phyloP scores from a whole-genome alignment of 2,797 vertebrate species.

The Ptychobarbus kaznakovi region DNA sequence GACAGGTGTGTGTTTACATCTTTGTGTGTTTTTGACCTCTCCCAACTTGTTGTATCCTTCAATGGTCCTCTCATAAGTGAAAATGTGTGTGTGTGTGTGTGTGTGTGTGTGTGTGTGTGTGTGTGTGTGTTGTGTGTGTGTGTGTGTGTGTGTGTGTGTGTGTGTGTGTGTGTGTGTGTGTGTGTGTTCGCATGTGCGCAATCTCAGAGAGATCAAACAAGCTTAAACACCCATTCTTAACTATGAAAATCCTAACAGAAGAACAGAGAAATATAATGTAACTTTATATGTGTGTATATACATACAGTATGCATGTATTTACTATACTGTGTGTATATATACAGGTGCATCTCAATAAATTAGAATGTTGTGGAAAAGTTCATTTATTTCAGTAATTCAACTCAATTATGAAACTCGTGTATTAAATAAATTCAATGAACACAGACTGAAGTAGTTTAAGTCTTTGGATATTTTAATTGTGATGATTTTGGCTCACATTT shows the following conservation, averaged over 20 bases:
- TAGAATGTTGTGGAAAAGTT: no score
- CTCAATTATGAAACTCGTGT: no score
- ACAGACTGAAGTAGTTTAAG: no score
- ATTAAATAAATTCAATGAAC: no score
- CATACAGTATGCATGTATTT: no score
- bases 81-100: not conserved
- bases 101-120: not conserved
- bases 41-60: slow-evolving; percentile 10
- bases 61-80: not conserved
- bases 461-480: no score
- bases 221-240: not conserved
- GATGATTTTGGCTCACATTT: no score
- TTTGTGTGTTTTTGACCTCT: slow-evolving; percentile 20
- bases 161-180: not conserved
- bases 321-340: no score
- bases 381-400: no score
- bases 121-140: not conserved
- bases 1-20: slow-evolving; percentile 25
- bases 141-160: not conserved
- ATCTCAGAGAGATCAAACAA: not conserved
- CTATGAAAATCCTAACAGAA: not conserved
- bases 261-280: not conserved
- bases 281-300: no score
- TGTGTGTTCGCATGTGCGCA: not conserved
- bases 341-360: no score